Conservation (phyloP, 2,113 vertebrate genomes). For the Saguinus imperator region DNA sequence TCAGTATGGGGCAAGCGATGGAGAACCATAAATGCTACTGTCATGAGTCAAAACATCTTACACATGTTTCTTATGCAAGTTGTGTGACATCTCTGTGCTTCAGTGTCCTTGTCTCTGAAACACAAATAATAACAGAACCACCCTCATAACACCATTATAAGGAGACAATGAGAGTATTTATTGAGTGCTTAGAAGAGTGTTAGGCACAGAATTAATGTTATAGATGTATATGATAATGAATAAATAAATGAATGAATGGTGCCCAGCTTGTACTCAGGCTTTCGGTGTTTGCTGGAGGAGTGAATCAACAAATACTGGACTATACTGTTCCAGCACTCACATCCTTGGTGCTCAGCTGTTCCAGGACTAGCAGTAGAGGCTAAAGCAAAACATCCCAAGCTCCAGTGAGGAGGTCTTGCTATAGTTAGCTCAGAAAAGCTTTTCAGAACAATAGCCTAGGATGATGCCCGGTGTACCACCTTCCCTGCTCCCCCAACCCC, state of each 20-base stretch:
- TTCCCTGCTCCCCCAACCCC: background rate
- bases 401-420: fast-evolving
- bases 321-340: fast-evolving
- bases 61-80: background rate
- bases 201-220: background rate
- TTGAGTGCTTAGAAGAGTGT: background rate
- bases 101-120: background rate
- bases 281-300: background rate
- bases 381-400: background rate
- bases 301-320: background rate
- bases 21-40: fast-evolving
- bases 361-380: background rate
- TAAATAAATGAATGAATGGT: background rate
- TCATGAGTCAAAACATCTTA: background rate
- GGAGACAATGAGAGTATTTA: background rate
- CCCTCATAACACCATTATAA: background rate
- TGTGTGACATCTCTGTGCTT: background rate
- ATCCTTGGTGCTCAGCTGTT: background rate
- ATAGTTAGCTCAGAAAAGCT: background rate
- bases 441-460: background rate
- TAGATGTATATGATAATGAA: background rate
- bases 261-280: background rate
- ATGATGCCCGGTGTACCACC: too few species aligned
- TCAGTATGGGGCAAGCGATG: background rate
- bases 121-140: background rate